Base-by-base conservation (phyloP, 2,888 invertebrate genomes). In the Morpho achilles region DNA sequence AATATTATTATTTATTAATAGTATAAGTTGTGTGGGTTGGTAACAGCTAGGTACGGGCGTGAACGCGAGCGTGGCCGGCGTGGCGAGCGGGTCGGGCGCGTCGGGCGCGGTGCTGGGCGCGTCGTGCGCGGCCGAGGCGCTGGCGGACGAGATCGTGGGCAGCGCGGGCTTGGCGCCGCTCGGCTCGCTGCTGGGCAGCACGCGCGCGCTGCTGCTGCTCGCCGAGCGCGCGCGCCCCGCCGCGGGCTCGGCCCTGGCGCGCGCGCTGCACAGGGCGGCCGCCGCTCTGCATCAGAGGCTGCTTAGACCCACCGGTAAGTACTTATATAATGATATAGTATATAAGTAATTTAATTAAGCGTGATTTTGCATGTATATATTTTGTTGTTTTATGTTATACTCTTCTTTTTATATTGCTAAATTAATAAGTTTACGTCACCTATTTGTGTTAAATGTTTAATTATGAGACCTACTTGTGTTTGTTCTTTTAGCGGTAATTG, bases 161-260 rank as follows among this genome's bases (percentile, higher is more conserved):
- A 72, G 76, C 43, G 76, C 69, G 62, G 77, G 81, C 5, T 67
- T 68, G 44, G 72, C 72, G 39, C 66, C 77, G 43, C 66, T 75
- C 9, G 65, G 65, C 10, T 56, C 76, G 54, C 69, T 81, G 63
- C 69, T 84, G 62, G 85, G 82, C 50, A 73, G 76, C 45, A 75
- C 69, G 67, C 80, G 83, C 7, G 82, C 83, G 67, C 75, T 87
- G 40, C 66, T 65, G 44, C 61, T 70, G 50, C 59, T 69, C 49
- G 70, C 61, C 40, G 69, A 59, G 62, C 66, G 63, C 63, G 74
- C 59, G 61, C 71, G 61, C 57, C 64, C 70, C 71, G 51, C 67
- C 69, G 56, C 69, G 40, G 62, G 69, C 67, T 69, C 54, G 59
- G 68, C 55, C 56, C 54, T 77, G 69, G 62, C 73, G 71, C 52